Percentiles rank a stretch among this genome's conserved stretches.
These are phyloP conservation scores for Bubo scandiacus DNA, from an alignment of 2,113 vertebrate genomes.

Conservation along the genomic window DNA sequence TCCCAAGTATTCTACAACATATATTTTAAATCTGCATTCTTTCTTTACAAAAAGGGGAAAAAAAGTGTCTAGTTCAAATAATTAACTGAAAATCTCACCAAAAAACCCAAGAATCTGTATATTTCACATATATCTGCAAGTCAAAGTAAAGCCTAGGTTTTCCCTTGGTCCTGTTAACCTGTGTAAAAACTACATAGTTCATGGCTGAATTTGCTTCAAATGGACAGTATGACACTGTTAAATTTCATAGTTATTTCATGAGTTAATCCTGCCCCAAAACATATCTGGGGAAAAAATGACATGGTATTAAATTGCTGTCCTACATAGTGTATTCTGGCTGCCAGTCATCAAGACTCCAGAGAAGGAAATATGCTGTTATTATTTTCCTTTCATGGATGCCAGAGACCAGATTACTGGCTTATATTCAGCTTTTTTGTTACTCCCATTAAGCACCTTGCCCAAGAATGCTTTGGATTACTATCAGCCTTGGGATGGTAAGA, in stretches of 20 bases:
- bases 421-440: conserved; percentile 20
- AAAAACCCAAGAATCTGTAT: not conserved
- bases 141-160: not conserved
- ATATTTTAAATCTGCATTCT: not conserved
- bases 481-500: not conserved
- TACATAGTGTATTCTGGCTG: not conserved
- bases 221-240: not conserved
- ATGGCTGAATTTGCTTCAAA: not conserved
- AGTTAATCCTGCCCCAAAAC: conserved; percentile 3
- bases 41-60: not conserved
- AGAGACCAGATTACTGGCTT: not conserved
- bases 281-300: conserved; percentile 23
- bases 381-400: not conserved
- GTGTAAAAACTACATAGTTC: not conserved
- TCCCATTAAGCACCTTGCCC: not conserved
- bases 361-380: conserved; percentile 19
- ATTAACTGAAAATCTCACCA: not conserved
- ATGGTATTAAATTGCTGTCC: not conserved
- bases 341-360: not conserved
- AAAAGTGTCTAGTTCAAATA: not conserved
- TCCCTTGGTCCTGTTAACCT: not conserved
- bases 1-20: not conserved
- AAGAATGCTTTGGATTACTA: not conserved
- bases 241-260: not conserved
- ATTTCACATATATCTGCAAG: not conserved